A percentile compares a stretch with the other conserved stretches of the same genome.
Conservation (phyloP, 64 coral and sea anemone genomes). For the Stichodactyla mertensii region DNA sequence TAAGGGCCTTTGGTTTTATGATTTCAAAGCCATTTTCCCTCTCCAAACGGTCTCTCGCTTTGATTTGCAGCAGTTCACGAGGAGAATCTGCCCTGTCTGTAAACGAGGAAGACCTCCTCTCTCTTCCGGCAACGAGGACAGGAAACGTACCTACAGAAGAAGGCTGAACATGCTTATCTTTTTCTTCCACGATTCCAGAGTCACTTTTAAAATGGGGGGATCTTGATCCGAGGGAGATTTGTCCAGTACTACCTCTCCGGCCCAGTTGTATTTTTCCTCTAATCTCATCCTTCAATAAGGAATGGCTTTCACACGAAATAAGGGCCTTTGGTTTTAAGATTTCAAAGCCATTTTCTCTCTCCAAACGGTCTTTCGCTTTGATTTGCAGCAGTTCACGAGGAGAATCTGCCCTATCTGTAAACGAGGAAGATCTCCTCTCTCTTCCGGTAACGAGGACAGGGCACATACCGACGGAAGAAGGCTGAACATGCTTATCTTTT, state of each 20-base stretch:
- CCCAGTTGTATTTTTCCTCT: neutral
- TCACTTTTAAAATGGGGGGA: no score
- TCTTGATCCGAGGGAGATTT: no score
- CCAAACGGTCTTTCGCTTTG: neutral
- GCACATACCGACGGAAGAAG: neutral
- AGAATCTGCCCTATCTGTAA: neutral
- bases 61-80: neutral
- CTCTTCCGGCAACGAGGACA: neutral
- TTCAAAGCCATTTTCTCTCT: neutral
- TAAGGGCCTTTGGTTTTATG: neutral
- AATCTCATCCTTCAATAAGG: no score
- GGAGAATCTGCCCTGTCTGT: neutral
- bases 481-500: neutral
- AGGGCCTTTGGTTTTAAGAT: neutral
- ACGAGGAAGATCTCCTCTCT: neutral
- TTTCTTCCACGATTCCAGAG: neutral
- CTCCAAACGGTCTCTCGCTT: conserved; percentile 6
- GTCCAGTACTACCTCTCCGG: neutral
- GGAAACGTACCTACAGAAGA: neutral
- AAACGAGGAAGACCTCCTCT: neutral
- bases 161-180: neutral
- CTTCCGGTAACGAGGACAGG: neutral
- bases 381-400: neutral
- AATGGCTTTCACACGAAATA: neutral
- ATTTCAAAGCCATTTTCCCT: neutral